Conservation (phyloP, 1,140 invertebrate species). For the Bilobella aurantiaca region DNA sequence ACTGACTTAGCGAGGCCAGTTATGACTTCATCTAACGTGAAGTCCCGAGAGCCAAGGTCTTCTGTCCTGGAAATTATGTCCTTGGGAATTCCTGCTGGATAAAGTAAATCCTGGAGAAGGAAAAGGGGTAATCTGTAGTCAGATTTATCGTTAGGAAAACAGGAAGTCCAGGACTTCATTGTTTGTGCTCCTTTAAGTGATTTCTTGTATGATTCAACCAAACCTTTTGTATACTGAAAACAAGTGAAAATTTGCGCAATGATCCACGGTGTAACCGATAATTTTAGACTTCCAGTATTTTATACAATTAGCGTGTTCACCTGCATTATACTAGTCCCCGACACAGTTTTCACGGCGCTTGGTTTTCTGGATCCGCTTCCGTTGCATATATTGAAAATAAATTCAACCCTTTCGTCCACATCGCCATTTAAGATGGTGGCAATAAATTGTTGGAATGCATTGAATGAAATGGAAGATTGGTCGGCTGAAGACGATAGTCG, state of each 20-base stretch:
- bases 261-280: neutral
- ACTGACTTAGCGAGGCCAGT: slow-evolving; percentile 22
- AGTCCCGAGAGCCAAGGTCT: neutral
- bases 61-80: slow-evolving; percentile 16
- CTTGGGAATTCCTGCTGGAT: slow-evolving; percentile 15
- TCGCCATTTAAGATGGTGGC: slow-evolving; percentile 19
- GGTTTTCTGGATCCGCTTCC: slow-evolving; percentile 5
- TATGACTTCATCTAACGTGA: slow-evolving; percentile 25
- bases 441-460: slow-evolving; percentile 22
- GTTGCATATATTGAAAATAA: slow-evolving; percentile 18
- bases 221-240: slow-evolving; percentile 26
- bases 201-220: slow-evolving; percentile 30
- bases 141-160: neutral
- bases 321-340: slow-evolving; percentile 23
- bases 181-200: neutral
- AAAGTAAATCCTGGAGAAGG: slow-evolving; percentile 25
- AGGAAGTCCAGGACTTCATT: neutral
- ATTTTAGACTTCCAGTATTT: no score
- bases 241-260: slow-evolving; percentile 8
- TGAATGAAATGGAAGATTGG: slow-evolving; percentile 14
- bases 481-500: slow-evolving; percentile 3
- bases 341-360: slow-evolving; percentile 5
- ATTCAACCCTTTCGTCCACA: slow-evolving; percentile 27
- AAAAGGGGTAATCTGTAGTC: slow-evolving; percentile 14
- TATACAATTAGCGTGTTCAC: neutral